Evolutionary conservation across 2,113 vertebrate species (phyloP).

Genomic region (Bubo bubo): DNA sequence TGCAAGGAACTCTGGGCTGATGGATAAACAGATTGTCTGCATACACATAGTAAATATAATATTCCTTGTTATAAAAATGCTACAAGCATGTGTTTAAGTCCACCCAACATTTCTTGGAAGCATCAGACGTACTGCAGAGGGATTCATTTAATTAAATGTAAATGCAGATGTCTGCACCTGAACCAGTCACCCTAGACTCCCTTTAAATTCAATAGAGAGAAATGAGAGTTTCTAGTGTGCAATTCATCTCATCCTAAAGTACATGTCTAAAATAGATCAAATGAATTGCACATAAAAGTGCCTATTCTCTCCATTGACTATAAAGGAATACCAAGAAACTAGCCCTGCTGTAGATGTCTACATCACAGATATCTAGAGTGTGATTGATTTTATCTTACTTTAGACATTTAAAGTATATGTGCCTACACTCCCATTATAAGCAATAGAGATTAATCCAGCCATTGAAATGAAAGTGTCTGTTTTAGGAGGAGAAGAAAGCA

Average conservation of each 20-base stretch:
- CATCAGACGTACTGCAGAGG: background rate
- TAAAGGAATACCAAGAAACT: conserved; percentile 44
- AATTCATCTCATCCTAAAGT: conserved; percentile 63
- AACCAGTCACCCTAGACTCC: conserved; percentile 43
- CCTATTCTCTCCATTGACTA: conserved; percentile 29
- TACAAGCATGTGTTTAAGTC: background rate
- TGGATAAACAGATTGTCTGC: background rate
- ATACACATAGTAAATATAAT: background rate
- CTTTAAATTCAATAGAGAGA: conserved; percentile 59
- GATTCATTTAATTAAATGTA: conserved; percentile 49
- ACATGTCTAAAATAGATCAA: conserved; percentile 67
- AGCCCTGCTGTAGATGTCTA: conserved; percentile 7
- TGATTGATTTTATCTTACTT: conserved; percentile 45
- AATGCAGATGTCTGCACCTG: conserved; percentile 54
- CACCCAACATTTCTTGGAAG: conserved; percentile 2
- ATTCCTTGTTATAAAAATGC: background rate
- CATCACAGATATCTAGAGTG: conserved; percentile 4
- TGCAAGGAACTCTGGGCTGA: background rate
- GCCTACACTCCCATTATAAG: background rate
- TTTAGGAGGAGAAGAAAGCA: background rate
- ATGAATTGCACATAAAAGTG: conserved; percentile 63
- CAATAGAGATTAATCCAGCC: background rate
- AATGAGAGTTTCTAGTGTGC: conserved; percentile 34
- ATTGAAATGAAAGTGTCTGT: background rate
- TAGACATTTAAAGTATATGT: background rate